Conservation (phyloP, 2,113 vertebrate genomes). For the Struthidea cinerea region DNA sequence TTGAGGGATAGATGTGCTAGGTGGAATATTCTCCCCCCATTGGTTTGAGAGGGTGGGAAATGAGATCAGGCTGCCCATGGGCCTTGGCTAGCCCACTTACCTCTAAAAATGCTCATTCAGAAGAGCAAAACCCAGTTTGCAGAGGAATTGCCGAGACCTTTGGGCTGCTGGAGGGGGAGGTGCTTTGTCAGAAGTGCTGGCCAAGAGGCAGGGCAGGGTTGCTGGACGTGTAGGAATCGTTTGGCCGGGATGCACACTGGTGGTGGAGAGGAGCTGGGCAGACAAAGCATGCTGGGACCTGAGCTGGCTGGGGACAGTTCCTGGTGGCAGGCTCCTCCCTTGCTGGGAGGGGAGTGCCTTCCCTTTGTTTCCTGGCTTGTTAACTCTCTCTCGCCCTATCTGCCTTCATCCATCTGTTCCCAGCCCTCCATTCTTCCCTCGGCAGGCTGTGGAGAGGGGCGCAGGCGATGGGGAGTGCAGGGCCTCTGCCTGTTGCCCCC, state of each 20-base stretch:
- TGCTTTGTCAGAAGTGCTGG: not conserved
- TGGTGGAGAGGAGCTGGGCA: not conserved
- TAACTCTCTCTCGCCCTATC: conserved; percentile 65
- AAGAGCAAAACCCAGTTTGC: not conserved
- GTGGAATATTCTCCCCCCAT: accelerated
- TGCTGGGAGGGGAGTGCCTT: conserved; percentile 45
- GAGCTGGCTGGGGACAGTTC: conserved; percentile 46
- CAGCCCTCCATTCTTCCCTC: not conserved
- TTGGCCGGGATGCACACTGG: not conserved
- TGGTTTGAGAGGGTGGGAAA: not conserved
- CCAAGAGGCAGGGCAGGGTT: not conserved
- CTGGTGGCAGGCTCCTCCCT: conserved; percentile 64
- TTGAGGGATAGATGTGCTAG: not conserved
- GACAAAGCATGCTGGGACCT: conserved; percentile 64
- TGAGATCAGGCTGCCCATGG: not conserved
- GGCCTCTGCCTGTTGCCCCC: not conserved
- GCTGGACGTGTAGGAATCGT: not conserved
- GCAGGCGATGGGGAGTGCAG: not conserved
- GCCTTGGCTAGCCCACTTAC: not conserved
- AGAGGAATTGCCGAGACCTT: not conserved
- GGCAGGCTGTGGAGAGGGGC: not conserved
- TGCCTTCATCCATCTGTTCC: conserved; percentile 62
- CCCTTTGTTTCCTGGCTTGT: conserved; percentile 69
- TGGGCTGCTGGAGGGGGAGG: not conserved
- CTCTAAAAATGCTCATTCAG: not conserved